Conservation (phyloP, 2,113 vertebrate genomes). For the Cephalopholis sonnerati region DNA sequence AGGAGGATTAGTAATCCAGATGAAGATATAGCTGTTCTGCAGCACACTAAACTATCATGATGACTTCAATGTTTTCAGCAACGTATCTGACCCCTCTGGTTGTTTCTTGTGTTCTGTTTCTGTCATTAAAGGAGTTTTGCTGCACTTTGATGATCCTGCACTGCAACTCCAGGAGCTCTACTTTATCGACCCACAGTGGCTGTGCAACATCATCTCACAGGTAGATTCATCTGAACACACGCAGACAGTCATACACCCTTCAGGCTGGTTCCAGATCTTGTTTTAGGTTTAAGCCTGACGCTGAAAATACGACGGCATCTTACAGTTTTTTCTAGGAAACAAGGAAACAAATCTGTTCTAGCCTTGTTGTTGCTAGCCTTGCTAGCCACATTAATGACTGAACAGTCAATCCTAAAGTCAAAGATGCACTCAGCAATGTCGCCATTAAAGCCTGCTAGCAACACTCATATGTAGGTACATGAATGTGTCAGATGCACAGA, state of each 20-base stretch:
- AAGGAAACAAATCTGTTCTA: not conserved
- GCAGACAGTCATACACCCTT: not conserved
- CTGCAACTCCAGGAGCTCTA: slow-evolving; percentile 93
- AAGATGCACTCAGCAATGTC: too few relatives aligned
- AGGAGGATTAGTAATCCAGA: not conserved
- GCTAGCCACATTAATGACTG: too few relatives aligned
- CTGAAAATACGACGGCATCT: not conserved
- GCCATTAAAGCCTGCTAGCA: too few relatives aligned
- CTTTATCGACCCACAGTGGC: slow-evolving; percentile 96
- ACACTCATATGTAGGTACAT: too few relatives aligned
- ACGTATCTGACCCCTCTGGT: not conserved
- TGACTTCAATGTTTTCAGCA: not conserved
- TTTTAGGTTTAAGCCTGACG: not conserved
- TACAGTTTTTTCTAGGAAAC: not conserved
- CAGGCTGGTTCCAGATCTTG: not conserved
- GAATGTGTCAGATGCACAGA: too few relatives aligned
- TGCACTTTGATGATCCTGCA: slow-evolving; percentile 97
- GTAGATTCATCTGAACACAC: slow-evolving; percentile 74
- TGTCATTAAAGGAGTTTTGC: slow-evolving; percentile 88
- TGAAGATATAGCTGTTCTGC: not conserved
- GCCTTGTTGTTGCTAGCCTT: too few relatives aligned
- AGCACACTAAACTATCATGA: not conserved
- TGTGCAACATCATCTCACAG: slow-evolving; percentile 96
- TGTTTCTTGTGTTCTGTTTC: not conserved
- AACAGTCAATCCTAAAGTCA: too few relatives aligned